Evolutionary conservation across 2,797 vertebrate genomes (phyloP).

Genomic region (Neosilurus mollespiculum): DNA sequence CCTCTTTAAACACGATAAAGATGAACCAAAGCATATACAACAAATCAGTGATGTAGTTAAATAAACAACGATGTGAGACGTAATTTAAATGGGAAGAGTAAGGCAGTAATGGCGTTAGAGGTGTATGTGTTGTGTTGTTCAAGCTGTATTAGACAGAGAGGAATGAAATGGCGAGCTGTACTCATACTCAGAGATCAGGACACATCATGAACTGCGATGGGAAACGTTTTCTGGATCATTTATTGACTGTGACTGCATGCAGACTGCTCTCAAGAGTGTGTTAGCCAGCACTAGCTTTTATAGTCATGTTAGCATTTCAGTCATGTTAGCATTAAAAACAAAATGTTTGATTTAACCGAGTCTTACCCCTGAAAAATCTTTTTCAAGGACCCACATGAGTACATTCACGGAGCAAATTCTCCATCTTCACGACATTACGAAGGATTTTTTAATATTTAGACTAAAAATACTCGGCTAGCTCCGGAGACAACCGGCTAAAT

Average conservation of each 20-base stretch:
- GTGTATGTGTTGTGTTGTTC: background rate
- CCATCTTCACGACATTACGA: background rate
- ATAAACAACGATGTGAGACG: background rate
- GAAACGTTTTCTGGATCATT: background rate
- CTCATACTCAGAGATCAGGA: background rate
- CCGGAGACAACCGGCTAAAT: slow-evolving; percentile 54
- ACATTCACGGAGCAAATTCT: slow-evolving; percentile 22
- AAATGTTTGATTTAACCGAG: background rate
- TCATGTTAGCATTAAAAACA: background rate
- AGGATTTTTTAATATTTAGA: background rate
- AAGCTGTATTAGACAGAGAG: background rate
- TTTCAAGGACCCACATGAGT: slow-evolving; percentile 34
- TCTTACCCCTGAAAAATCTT: slow-evolving; percentile 44
- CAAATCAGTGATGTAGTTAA: background rate
- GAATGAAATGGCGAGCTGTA: background rate
- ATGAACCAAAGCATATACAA: no score
- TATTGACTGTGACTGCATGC: background rate
- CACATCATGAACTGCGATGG: no score
- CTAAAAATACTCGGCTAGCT: background rate
- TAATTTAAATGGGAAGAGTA: background rate
- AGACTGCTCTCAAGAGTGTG: background rate
- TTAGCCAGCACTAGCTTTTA: background rate
- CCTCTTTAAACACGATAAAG: no score
- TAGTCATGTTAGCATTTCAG: background rate
- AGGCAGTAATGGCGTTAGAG: background rate